Evolutionary conservation across 2,113 vertebrate species (phyloP), one percentile per base, ranked within the genome.

Genomic region (Conger conger): DNA sequence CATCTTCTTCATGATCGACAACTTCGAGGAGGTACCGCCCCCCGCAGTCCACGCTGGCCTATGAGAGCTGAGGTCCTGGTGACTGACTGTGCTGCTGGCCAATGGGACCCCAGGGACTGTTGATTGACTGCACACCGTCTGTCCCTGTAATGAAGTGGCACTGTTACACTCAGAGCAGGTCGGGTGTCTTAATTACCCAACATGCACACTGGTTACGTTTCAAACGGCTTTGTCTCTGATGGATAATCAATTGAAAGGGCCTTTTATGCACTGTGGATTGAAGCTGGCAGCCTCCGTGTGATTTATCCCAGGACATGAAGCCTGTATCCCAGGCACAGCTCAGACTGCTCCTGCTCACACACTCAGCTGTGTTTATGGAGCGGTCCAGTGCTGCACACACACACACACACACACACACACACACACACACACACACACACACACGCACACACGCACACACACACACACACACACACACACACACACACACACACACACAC

Each of bases 1-100:
- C 92, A 99, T 99, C 92, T 99, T 99, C 95, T 99, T 98, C 92
- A 99, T 99, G 98, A 99, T 99, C 3, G 98, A 99, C 93, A 99
- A 97, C 93, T 99, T 99, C 63, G 98, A 99, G 89, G 98, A 99
- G 97, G 98, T 99, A 88, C 87, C 17, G 33, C 5, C 30, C 27
- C 16, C n/a, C 23, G 27, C n/a, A 42, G 27, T 8, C 80, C 50
- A n/a, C 68, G 38, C 68, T 17, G 40, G 20, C 79, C 50, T 76
- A 57, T 73, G 27, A 73, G 16, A 30, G 5, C 68, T 13, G 6
- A 11, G 63, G 68, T 73, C 68, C n/a, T 7, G 27, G 6, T 5
- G 85, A 88, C 80, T 84, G 85, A 82, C 73, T 54, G 73, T 79
- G 23, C 35, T 54, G 5, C 30, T 35, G 45, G 36, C 2, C 76